Base-by-base conservation (phyloP, 2,113 vertebrate genomes). In the Jacana jacana region DNA sequence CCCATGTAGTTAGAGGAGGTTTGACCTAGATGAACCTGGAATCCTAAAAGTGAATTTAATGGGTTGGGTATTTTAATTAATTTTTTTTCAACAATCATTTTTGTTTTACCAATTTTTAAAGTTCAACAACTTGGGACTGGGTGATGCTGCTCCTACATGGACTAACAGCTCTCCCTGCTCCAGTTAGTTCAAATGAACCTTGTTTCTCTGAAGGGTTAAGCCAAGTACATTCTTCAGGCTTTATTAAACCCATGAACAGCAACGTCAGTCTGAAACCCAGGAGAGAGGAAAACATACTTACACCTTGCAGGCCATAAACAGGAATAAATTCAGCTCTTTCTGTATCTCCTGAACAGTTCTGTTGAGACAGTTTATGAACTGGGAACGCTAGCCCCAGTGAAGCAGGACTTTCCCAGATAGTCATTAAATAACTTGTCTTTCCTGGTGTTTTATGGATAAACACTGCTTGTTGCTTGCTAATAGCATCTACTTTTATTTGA, bases 201-300 rank as follows among this genome's bases (percentile, higher is more conserved):
- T 27, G 28, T 63, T 82, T 83, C 72, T 63, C 69, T 23, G 49
- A 81, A 73, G 28, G 33, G 51, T 83, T 93, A 96, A 88, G 76
- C 46, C 33, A n/a, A 77, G 71, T 48, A 46, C 76, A 77, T 86
- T 86, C 54, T 86, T 89, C 44, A 79, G 44, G 58, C 81, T 94
- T 96, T 95, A 86, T 90, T 91, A 94, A 93, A 85, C 44, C 57
- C 51, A 46, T 72, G 71, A 93, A 81, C 70, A 86, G 54, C n/a
- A 88, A 70, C 22, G 82, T 90, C 86, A 95, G 78, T 78, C 89
- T 89, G 49, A 94, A 92, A 86, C 60, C n/a, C 88, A 84, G 52
- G 90, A 71, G 72, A 91, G 51, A 70, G 72, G 58, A 81, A 86
- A 89, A 48, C 35, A n/a, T 40, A 58, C 46, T 13, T 69, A 54